phyloP scores from a whole-genome alignment of 1,140 invertebrate species.

The Bombus turneri region DNA sequence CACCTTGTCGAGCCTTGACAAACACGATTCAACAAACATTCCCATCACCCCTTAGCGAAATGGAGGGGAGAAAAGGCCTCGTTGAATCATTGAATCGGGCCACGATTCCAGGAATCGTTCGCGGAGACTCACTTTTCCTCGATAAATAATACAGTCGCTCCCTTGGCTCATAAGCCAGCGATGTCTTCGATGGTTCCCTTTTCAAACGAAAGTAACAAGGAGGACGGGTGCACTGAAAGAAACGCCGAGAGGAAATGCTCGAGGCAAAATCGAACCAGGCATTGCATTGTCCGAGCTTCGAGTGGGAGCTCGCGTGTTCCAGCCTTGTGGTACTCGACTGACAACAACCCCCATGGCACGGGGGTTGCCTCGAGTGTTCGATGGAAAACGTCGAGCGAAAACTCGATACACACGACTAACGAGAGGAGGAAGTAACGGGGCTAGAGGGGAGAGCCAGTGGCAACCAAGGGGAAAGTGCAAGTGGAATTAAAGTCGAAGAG shows the following conservation, averaged over 20 bases:
- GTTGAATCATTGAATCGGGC: constrained; percentile 48
- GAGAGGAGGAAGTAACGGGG: constrained; percentile 22
- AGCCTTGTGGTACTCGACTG: constrained; percentile 12
- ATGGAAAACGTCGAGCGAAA: constrained; percentile 47
- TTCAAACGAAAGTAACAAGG: constrained; percentile 54
- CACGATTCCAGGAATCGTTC: constrained; percentile 39
- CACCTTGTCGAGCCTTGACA: background rate
- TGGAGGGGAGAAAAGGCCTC: background rate
- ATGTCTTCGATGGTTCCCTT: background rate
- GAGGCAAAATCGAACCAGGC: constrained; percentile 55
- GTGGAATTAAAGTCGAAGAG: constrained; percentile 29
- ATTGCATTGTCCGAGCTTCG: constrained; percentile 50
- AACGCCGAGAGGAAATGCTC: constrained; percentile 23
- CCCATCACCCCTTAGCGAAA: background rate
- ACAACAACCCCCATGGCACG: background rate
- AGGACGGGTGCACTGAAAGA: constrained; percentile 22
- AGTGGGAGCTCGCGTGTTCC: constrained; percentile 41
- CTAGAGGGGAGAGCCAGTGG: background rate
- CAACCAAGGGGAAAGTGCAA: constrained; percentile 32
- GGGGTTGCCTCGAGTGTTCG: constrained; percentile 6
- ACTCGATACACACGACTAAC: constrained; percentile 58
- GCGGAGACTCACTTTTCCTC: constrained; percentile 11
- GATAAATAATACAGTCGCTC: constrained; percentile 54
- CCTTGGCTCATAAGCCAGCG: background rate
- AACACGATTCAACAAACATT: background rate